A percentile compares a stretch with the other conserved stretches of the same genome.
Evolutionary conservation across 2,888 invertebrate genomes (phyloP).

Genomic region (Arctia plantaginis): DNA sequence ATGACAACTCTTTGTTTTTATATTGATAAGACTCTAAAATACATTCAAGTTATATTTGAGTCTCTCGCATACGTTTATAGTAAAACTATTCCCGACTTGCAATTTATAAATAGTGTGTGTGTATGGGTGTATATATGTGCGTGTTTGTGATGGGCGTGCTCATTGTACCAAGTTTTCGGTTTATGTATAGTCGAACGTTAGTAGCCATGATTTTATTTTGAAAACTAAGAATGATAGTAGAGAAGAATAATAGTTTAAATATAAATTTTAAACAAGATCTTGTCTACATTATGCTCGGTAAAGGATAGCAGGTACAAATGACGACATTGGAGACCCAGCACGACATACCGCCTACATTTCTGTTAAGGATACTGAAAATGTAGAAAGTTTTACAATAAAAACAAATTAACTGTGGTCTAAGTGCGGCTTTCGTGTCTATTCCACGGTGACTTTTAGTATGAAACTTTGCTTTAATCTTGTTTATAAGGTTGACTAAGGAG

Average conservation of each 20-base stretch:
- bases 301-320: conserved; percentile 35
- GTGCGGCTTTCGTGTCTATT: conserved; percentile 67
- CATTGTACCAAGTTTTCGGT: too few species aligned
- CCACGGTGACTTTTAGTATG: conserved; percentile 65
- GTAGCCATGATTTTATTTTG: background rate
- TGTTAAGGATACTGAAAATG: conserved; percentile 70
- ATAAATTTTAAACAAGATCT: conserved; percentile 2
- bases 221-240: background rate
- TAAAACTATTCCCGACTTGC: background rate
- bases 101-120: background rate
- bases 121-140: too few species aligned
- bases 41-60: conserved; percentile 1
- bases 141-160: too few species aligned
- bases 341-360: conserved; percentile 58
- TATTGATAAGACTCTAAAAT: background rate
- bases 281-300: conserved; percentile 16
- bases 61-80: background rate
- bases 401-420: conserved; percentile 77
- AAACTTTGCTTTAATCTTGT: conserved; percentile 75
- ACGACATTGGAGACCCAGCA: conserved; percentile 45
- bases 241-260: background rate
- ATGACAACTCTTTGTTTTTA: background rate
- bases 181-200: background rate
- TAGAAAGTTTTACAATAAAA: conserved; percentile 81
- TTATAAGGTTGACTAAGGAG: conserved; percentile 62